phyloP scores from a whole-genome alignment of 1,140 invertebrate species.

The Zaprionus camerounensis region DNA sequence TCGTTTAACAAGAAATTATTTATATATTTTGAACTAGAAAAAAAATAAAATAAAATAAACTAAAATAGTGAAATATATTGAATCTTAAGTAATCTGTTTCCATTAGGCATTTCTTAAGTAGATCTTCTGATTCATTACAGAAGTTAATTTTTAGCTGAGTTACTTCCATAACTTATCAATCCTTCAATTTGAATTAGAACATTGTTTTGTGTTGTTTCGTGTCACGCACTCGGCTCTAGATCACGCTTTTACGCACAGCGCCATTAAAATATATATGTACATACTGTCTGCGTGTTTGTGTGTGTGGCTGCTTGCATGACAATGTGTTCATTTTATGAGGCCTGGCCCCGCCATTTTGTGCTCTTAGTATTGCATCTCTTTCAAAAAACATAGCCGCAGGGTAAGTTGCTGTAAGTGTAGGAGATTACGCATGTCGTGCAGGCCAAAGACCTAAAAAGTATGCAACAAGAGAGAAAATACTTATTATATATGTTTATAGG shows the following conservation, averaged over 20 bases:
- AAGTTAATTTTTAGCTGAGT: too few relatives aligned
- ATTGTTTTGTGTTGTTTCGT: neutral
- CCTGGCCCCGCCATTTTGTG: conserved; percentile 55
- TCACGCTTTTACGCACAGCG: neutral
- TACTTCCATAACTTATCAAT: too few relatives aligned
- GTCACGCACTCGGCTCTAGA: neutral
- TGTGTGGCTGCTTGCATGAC: conserved; percentile 27
- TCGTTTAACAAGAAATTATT: neutral
- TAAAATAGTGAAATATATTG: too few relatives aligned
- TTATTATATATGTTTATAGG: too few relatives aligned
- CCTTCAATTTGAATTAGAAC: too few relatives aligned
- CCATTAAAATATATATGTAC: neutral
- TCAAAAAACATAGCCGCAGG: conserved; percentile 3
- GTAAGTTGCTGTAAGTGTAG: conserved; percentile 6
- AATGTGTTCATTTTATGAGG: conserved; percentile 64
- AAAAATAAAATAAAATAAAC: too few relatives aligned
- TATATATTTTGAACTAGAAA: neutral
- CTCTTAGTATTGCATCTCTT: conserved; percentile 44
- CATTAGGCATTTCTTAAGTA: too few relatives aligned
- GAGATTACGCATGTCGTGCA: neutral
- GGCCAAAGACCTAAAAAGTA: neutral
- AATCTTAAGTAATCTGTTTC: too few relatives aligned
- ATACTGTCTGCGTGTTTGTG: conserved; percentile 3
- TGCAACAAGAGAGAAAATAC: neutral
- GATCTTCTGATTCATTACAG: too few relatives aligned